A percentile compares a stretch with the other conserved stretches of the same genome.
Conservation (phyloP, 2,888 invertebrate genomes). For the Apamea crenata region DNA sequence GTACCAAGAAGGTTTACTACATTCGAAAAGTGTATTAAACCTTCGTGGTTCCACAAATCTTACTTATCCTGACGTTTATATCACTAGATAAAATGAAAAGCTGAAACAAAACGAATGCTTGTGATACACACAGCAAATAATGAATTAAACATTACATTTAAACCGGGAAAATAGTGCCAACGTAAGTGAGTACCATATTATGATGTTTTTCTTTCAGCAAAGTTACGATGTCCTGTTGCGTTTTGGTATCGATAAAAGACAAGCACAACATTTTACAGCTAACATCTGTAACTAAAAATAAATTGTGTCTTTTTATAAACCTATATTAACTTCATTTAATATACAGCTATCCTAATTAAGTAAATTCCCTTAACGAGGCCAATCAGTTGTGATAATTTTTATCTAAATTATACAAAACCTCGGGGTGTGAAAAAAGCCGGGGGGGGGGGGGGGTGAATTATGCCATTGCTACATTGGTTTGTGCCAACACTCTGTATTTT, state of each 20-base stretch:
- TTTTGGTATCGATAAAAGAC: not conserved
- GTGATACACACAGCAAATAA: not conserved
- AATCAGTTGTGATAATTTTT: conserved; percentile 41
- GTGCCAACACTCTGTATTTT: conserved; percentile 41
- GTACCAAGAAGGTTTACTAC: not conserved
- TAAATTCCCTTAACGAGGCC: conserved; percentile 39
- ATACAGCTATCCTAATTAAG: conserved; percentile 43
- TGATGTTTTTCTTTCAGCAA: not conserved
- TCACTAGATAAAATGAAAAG: not conserved
- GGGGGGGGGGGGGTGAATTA: conserved; percentile 18
- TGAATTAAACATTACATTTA: too few species aligned
- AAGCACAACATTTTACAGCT: not conserved
- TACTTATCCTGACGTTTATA: not conserved
- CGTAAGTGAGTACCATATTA: not conserved
- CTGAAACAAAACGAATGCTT: not conserved
- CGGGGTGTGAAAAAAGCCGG: conserved; percentile 34
- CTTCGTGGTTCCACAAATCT: not conserved
- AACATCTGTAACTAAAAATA: not conserved
- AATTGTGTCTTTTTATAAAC: not conserved
- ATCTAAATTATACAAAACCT: conserved; percentile 43
- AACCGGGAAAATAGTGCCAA: too few species aligned
- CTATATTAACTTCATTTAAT: conserved; percentile 30
- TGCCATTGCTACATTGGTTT: conserved; percentile 23
- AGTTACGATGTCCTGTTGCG: not conserved
- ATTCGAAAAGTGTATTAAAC: not conserved